Base-by-base conservation (phyloP, 2,888 invertebrate species). In the Drosophila antonietae region DNA sequence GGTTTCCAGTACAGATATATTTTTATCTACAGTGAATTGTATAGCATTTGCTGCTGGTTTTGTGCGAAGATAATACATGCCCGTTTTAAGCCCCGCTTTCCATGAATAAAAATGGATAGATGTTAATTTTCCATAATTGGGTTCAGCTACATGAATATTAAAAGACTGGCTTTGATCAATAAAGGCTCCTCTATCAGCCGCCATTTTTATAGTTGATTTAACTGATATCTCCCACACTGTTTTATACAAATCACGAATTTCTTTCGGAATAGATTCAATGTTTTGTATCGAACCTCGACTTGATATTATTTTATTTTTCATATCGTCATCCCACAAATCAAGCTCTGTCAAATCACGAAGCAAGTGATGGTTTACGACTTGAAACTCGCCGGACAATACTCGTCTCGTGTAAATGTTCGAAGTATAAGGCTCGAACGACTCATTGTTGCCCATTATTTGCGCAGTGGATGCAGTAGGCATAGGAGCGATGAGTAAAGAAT, bases 391-490 rank as follows among this genome's bases (percentile, higher is more conserved):
- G 4, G 98, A 98, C 7, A 99, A 93, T 1, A 99, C 99, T 57
- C 98, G 94, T 80, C 99, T 94, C 23, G 97, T 96, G 93, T 99
- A 99, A 83, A 99, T 97, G 91, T 99, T 99, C 41, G 97, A 98
- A 0, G 99, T 99, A 93, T 99, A 99, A 0, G 99, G 98, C 93
- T 99, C 99, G 90, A 99, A 97, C 0, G 98, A 97, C 93, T 99
- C 99, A 92, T 99, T 99, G 92, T 99, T 99, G 20, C 99, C 99
- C 51, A 99, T 95, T 90, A 99, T 99, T 93, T 99, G 99, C 3
- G 99, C 99, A 0, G 99, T 99, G 1, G 99, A 98, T 10, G 99
- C 99, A 7, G 99, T 99, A 0, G 99, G 99, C 99, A 99, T 99
- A 0, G 99, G 99, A 0, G 99, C 99, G 75, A 99, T 83, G 23